Conservation (phyloP, 2,888 invertebrate species). For the Nomada fucata region DNA sequence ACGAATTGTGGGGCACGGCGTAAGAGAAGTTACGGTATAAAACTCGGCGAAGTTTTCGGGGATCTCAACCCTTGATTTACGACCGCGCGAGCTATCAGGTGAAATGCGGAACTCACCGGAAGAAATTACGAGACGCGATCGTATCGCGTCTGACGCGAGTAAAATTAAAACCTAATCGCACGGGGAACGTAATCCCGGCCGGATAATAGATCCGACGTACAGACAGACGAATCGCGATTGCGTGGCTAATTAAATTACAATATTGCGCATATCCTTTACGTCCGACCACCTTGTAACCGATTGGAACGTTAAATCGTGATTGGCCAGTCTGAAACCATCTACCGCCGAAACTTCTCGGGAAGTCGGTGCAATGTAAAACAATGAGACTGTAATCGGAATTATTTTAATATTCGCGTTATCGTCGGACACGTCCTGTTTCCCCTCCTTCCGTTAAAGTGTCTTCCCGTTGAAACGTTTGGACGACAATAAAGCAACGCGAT, state of each 20-base stretch:
- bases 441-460: not conserved
- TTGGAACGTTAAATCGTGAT: not conserved
- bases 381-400: not conserved
- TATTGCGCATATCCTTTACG: not conserved
- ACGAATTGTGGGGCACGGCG: slow-evolving; percentile 34
- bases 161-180: slow-evolving; percentile 37
- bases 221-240: not conserved
- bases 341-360: not conserved
- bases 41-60: slow-evolving; percentile 52
- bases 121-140: not conserved
- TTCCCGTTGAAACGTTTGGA: not conserved
- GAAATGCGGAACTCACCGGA: slow-evolving; percentile 43
- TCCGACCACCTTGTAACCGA: not conserved
- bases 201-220: not conserved
- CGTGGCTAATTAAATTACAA: not conserved
- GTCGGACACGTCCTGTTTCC: too few relatives aligned
- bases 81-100: slow-evolving; percentile 19
- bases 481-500: not conserved
- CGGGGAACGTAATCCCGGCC: slow-evolving; percentile 4
- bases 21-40: slow-evolving; percentile 14
- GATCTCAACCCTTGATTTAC: slow-evolving; percentile 56
- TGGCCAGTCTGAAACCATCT: not conserved
- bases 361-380: not conserved
- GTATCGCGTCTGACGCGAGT: slow-evolving; percentile 7
- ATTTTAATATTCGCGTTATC: slow-evolving; percentile 1